phyloP scores from a whole-genome alignment of 2,888 invertebrate species.

The Tinea semifulvella region DNA sequence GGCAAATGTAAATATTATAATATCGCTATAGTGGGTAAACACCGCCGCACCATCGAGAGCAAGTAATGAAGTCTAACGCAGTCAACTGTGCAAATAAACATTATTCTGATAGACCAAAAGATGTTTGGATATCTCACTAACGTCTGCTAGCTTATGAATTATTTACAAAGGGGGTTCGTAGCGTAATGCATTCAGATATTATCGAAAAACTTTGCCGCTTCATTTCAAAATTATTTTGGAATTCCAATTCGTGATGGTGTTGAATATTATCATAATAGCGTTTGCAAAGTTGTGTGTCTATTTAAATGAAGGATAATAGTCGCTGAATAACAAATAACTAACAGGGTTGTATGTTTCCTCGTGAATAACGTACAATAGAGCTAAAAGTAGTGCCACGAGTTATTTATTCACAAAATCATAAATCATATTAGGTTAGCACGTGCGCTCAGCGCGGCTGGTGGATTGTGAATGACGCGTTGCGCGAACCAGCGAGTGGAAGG shows the following conservation, averaged over 20 bases:
- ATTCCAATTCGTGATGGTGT: not conserved
- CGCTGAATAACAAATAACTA: no score
- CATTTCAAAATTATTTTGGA: not conserved
- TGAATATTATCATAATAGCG: not conserved
- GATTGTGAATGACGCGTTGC: constrained; percentile 26
- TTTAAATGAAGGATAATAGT: no score
- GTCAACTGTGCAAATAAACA: constrained; percentile 28
- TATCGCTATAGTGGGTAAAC: no score
- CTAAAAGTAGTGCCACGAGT: constrained; percentile 33
- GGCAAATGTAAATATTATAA: not conserved
- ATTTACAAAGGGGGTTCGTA: constrained; percentile 26
- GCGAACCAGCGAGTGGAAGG: constrained; percentile 17
- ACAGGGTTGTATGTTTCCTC: no score
- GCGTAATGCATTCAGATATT: not conserved
- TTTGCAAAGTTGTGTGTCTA: constrained; percentile 11
- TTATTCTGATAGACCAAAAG: constrained; percentile 25
- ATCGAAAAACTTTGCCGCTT: no score
- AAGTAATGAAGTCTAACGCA: constrained; percentile 10
- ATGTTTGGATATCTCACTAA: constrained; percentile 1
- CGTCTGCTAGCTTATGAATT: constrained; percentile 34
- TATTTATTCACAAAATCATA: constrained; percentile 54
- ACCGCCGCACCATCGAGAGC: not conserved
- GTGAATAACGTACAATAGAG: not conserved
- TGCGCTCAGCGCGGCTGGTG: constrained; percentile 33
- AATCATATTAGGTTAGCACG: constrained; percentile 49